phyloP scores from a whole-genome alignment of 2,888 invertebrate species.

The Plagodis dolabraria region DNA sequence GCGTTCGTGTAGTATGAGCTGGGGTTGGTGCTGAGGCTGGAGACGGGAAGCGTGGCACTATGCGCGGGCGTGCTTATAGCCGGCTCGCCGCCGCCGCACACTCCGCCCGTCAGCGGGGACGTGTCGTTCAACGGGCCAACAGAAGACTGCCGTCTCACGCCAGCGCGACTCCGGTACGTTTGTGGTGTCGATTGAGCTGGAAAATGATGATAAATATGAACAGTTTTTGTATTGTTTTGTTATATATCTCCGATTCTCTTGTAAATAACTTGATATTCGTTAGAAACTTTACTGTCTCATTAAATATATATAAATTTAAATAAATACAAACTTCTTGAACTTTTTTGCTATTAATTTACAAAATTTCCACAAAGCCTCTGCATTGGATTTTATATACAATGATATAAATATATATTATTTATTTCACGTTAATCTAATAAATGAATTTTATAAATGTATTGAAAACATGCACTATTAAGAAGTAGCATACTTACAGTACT shows the following conservation, averaged over 20 bases:
- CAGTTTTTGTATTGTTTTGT: no score
- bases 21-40: constrained; percentile 79
- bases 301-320: no score
- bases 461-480: constrained; percentile 65
- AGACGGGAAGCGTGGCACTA: constrained; percentile 81
- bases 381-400: constrained; percentile 4
- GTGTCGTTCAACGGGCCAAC: constrained; percentile 85
- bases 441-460: constrained; percentile 37
- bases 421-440: constrained; percentile 7
- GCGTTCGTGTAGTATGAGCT: constrained; percentile 87
- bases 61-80: constrained; percentile 78
- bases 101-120: constrained; percentile 72
- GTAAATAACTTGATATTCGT: no score
- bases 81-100: constrained; percentile 65
- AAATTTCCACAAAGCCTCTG: background rate
- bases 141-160: constrained; percentile 86
- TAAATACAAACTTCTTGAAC: background rate
- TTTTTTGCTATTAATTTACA: background rate
- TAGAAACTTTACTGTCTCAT: no score
- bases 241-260: no score
- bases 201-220: constrained; percentile 36
- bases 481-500: constrained; percentile 85
- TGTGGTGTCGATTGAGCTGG: constrained; percentile 87
- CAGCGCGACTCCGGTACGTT: constrained; percentile 84
- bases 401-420: constrained; percentile 3